These are phyloP conservation scores for Thereuonema tuberculata DNA, from an alignment of 1,140 invertebrate species.

Conservation along the genomic window DNA sequence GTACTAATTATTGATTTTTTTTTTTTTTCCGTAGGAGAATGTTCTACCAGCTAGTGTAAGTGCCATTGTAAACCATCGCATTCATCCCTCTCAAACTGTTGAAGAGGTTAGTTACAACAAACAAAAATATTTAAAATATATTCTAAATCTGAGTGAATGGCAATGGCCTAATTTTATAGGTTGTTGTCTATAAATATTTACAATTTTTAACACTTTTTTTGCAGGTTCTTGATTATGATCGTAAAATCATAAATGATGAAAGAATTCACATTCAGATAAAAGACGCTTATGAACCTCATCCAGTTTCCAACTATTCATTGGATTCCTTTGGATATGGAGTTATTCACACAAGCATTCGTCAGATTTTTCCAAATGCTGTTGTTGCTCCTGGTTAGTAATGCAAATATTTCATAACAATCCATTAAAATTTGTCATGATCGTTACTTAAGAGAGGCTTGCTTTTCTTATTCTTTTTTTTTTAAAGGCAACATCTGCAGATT, in stretches of 20 bases:
- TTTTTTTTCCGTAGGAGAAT: conserved; percentile 32
- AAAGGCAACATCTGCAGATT: too few species aligned
- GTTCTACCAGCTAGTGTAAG: conserved; percentile 38
- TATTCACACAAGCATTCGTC: background rate
- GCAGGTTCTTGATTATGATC: background rate
- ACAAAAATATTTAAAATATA: background rate
- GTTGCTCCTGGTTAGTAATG: background rate
- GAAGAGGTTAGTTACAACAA: conserved; percentile 28
- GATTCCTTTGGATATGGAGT: background rate
- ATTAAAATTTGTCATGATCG: too few species aligned
- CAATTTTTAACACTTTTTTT: background rate
- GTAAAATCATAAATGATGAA: background rate
- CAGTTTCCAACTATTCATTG: background rate
- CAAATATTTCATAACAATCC: too few species aligned
- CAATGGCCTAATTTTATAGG: background rate
- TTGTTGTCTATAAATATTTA: background rate
- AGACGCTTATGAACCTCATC: background rate
- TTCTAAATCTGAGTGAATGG: background rate
- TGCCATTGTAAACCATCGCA: conserved; percentile 40
- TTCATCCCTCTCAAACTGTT: conserved; percentile 38
- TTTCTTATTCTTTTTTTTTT: too few species aligned
- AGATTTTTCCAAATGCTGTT: background rate
- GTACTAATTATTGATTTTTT: conserved; percentile 7
- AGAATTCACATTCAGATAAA: background rate
- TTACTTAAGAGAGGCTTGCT: too few species aligned